Conservation (phyloP, 2,113 vertebrate genomes). For the Nothobranchius furzeri region DNA sequence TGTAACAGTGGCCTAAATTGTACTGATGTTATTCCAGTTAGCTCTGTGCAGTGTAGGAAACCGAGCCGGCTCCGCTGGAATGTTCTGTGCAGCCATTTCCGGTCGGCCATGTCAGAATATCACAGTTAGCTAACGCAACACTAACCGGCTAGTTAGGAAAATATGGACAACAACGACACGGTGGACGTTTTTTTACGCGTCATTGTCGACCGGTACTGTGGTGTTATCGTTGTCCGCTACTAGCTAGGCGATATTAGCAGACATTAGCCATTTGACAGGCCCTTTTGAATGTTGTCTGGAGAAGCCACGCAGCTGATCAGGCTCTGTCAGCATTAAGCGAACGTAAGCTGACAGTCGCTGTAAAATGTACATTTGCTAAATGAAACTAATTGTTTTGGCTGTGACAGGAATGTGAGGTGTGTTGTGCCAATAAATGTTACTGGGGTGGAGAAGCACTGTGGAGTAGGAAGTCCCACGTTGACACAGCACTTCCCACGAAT, state of each 20-base stretch:
- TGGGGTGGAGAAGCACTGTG: conserved; percentile 20
- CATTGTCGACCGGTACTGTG: neutral
- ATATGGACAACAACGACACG: neutral
- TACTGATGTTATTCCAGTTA: conserved; percentile 22
- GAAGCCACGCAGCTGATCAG: conserved; percentile 36
- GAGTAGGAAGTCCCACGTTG: conserved; percentile 55
- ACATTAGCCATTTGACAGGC: conserved; percentile 62
- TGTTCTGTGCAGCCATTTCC: conserved; percentile 74
- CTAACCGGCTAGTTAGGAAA: conserved; percentile 1
- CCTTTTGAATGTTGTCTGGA: conserved; percentile 62
- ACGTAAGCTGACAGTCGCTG: neutral
- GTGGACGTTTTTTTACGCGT: neutral
- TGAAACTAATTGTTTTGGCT: neutral
- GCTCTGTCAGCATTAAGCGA: neutral
- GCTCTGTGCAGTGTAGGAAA: conserved; percentile 55
- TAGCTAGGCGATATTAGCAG: conserved; percentile 43
- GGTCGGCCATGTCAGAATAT: conserved; percentile 76
- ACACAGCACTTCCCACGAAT: conserved; percentile 49
- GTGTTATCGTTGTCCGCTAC: neutral
- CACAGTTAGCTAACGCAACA: conserved; percentile 47
- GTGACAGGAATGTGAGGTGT: neutral
- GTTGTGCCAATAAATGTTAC: conserved; percentile 25
- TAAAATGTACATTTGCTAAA: neutral
- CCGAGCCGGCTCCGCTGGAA: conserved; percentile 79
- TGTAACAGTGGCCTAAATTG: neutral